Conservation (phyloP, 2,113 vertebrate species). For the Onychostruthus taczanowskii region DNA sequence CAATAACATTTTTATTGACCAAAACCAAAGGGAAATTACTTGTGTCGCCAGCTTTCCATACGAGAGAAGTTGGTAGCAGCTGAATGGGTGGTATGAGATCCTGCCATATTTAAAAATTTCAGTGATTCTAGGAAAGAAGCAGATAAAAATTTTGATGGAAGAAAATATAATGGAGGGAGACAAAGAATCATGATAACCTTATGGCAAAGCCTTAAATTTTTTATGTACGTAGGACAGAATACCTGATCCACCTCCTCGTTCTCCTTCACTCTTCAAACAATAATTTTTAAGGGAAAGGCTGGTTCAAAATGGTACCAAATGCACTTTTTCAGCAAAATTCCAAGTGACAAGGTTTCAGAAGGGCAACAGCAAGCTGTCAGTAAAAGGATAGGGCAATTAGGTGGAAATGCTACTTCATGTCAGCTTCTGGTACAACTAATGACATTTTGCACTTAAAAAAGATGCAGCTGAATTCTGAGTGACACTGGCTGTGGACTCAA, state of each 20-base stretch:
- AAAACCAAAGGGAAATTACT: background rate
- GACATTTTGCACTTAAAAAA: constrained; percentile 64
- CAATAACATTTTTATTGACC: background rate
- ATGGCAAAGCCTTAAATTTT: background rate
- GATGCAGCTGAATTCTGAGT: constrained; percentile 54
- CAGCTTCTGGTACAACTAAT: constrained; percentile 58
- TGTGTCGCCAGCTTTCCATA: background rate
- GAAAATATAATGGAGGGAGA: background rate
- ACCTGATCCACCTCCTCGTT: background rate
- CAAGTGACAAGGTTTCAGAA: constrained; percentile 48
- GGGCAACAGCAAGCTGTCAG: constrained; percentile 54
- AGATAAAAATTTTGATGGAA: background rate
- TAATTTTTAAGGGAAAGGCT: constrained; percentile 16
- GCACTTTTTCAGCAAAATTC: constrained; percentile 50
- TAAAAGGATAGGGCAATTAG: constrained; percentile 55
- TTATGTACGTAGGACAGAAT: background rate
- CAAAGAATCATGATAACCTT: background rate
- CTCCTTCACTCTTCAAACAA: background rate
- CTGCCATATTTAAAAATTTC: background rate
- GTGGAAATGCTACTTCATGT: constrained; percentile 51
- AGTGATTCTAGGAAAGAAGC: background rate
- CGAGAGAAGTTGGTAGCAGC: background rate
- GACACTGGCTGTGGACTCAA: background rate
- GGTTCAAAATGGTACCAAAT: constrained; percentile 42
- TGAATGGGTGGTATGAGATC: background rate